Evolutionary conservation across 2,888 invertebrate genomes (phyloP).

Genomic region (Melieria crassipennis): DNA sequence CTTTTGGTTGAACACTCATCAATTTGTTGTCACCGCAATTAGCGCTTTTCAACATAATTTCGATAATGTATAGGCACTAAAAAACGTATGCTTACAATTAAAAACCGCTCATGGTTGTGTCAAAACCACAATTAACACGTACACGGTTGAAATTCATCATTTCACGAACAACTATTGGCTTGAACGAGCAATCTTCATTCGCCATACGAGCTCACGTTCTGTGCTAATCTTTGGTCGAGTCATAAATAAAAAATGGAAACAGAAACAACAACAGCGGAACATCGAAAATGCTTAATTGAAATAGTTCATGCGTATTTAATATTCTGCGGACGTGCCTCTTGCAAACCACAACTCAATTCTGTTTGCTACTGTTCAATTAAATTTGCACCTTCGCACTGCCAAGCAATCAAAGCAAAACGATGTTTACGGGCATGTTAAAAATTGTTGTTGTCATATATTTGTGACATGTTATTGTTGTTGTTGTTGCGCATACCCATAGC

Average conservation of each 20-base stretch:
- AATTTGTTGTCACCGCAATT: no score
- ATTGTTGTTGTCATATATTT: no score
- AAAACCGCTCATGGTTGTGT: background rate
- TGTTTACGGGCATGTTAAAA: no score
- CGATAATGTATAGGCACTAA: no score
- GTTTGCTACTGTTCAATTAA: conserved; percentile 9
- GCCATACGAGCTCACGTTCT: background rate
- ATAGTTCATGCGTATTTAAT: conserved; percentile 21
- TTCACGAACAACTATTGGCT: background rate
- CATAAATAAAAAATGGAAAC: conserved; percentile 9
- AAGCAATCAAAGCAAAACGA: no score
- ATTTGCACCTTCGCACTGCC: conserved; percentile 10
- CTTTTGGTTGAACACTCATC: no score
- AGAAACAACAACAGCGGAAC: no score
- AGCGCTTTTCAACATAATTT: no score
- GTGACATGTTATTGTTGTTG: background rate
- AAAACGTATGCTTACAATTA: background rate
- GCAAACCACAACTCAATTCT: conserved; percentile 14
- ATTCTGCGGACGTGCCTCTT: conserved; percentile 15
- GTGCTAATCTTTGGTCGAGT: conserved; percentile 2
- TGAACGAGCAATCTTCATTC: background rate
- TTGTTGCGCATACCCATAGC: conserved; percentile 5
- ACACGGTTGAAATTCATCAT: background rate
- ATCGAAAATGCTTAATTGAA: background rate
- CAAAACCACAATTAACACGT: conserved; percentile 1